phyloP scores from a whole-genome alignment of 2,888 invertebrate genomes.

The Aethes cnicana region DNA sequence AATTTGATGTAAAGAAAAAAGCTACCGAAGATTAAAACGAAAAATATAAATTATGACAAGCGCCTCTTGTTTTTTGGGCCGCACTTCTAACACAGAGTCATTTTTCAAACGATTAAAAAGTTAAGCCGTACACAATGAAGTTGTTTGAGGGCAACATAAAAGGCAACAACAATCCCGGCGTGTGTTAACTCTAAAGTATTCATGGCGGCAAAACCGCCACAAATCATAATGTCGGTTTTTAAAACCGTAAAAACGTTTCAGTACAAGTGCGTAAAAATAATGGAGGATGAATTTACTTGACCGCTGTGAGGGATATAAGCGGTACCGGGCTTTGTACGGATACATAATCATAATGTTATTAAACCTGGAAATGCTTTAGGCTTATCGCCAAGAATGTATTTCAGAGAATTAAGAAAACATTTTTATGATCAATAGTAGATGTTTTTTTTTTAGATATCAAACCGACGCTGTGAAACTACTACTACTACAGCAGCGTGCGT shows the following conservation, averaged over 20 bases:
- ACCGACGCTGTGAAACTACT: no score
- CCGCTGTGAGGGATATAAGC: background rate
- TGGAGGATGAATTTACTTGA: slow-evolving; percentile 6
- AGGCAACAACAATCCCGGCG: slow-evolving; percentile 33
- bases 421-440: no score
- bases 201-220: slow-evolving; percentile 47
- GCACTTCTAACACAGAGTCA: slow-evolving; percentile 5
- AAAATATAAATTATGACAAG: no score
- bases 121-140: slow-evolving; percentile 23
- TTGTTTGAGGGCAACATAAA: slow-evolving; percentile 35
- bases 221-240: slow-evolving; percentile 70
- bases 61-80: no score
- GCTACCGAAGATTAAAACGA: no score
- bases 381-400: no score
- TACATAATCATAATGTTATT: no score
- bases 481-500: no score
- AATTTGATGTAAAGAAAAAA: no score
- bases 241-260: slow-evolving; percentile 67
- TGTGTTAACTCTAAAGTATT: slow-evolving; percentile 55
- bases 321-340: background rate
- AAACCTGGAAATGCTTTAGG: no score
- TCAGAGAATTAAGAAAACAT: no score
- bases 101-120: slow-evolving; percentile 14
- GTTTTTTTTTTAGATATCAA: no score
- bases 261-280: slow-evolving; percentile 49